These are phyloP conservation scores for Eidolon dupreanum DNA, from an alignment of 2,797 vertebrate genomes.

Conservation along the genomic window DNA sequence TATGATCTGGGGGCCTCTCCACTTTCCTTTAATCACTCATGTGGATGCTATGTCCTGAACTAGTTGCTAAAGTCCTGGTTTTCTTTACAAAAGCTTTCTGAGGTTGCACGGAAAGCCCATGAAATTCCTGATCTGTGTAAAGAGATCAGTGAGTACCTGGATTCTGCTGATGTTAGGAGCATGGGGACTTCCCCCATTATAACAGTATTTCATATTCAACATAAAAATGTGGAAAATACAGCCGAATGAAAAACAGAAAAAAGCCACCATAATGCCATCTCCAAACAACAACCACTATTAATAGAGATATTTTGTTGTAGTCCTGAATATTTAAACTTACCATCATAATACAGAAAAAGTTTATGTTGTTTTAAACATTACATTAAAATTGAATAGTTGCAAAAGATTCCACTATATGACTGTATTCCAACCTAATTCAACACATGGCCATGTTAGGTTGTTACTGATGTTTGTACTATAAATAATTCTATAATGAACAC, in stretches of 20 bases:
- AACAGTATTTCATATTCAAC: not conserved
- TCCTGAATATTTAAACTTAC: not conserved
- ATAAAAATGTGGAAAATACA: conserved; percentile 2
- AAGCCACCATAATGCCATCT: not conserved
- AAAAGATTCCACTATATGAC: not conserved
- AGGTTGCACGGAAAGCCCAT: not conserved
- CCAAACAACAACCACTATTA: not conserved
- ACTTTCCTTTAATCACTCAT: not conserved
- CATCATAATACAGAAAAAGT: not conserved
- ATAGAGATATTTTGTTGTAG: conserved; percentile 10
- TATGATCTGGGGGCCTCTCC: not conserved
- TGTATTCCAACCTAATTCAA: not conserved
- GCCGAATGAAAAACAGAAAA: not conserved
- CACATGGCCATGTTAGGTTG: not conserved
- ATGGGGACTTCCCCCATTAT: not conserved
- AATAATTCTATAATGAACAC: not conserved
- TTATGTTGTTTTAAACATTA: conserved; percentile 24
- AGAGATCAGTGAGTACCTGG: not conserved
- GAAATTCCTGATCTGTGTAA: conserved; percentile 2
- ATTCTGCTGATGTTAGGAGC: conserved; percentile 29
- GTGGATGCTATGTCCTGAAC: not conserved
- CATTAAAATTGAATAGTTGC: not conserved
- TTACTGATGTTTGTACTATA: not conserved
- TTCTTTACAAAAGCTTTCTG: conserved; percentile 20
- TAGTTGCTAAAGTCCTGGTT: not conserved